Evolutionary conservation across 1,140 invertebrate genomes (phyloP).

Genomic region (Nephotettix cincticeps): DNA sequence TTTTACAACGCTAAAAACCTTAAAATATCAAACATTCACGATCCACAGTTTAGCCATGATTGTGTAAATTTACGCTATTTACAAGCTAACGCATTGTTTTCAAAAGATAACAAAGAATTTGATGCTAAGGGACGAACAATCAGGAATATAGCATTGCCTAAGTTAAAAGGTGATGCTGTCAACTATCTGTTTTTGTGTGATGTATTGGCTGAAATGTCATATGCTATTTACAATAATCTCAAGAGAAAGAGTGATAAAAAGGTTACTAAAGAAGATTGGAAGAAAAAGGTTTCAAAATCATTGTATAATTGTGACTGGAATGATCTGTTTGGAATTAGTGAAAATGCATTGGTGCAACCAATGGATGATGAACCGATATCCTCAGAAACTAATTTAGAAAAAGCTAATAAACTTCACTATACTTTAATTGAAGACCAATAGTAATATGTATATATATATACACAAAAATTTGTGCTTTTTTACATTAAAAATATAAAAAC

Average conservation of each 20-base stretch:
- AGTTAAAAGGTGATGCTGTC: background rate
- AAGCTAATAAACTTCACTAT: too few species aligned
- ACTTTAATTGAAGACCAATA: too few species aligned
- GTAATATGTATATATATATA: too few species aligned
- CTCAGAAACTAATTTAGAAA: too few species aligned
- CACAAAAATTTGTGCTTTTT: too few species aligned
- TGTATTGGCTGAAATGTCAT: background rate
- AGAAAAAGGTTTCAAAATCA: background rate
- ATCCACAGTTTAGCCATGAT: background rate
- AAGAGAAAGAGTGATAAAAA: background rate
- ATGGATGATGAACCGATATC: too few species aligned
- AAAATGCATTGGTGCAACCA: background rate
- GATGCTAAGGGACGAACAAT: background rate
- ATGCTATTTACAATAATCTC: background rate
- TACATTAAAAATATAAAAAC: background rate
- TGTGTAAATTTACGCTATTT: background rate
- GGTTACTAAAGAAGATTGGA: background rate
- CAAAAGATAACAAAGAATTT: background rate
- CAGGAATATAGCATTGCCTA: background rate
- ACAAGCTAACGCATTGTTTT: background rate
- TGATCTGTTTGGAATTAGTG: background rate
- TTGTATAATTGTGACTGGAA: background rate
- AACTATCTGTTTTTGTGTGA: background rate
- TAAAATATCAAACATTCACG: background rate
- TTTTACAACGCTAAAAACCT: background rate